Base-by-base conservation (phyloP, 2,797 vertebrate species). In the Knipowitschia caucasica region DNA sequence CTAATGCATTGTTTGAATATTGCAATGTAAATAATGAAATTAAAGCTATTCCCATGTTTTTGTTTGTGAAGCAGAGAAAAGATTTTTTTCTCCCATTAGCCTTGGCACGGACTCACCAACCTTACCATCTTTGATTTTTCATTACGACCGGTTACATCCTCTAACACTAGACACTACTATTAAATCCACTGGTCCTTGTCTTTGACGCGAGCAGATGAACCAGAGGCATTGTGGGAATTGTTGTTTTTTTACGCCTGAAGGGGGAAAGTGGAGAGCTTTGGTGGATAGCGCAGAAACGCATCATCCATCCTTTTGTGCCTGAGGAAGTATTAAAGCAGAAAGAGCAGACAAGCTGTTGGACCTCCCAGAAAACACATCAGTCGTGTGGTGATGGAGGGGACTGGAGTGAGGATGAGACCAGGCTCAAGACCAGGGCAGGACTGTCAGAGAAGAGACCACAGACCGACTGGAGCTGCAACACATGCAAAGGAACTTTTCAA, bases 211-310 rank as follows among this genome's bases (percentile, higher is more conserved):
- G 70, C n/a, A 45, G 60, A 62, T 68, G 46, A 52, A 59, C 66
- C 44, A 23, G 59, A 1, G 50, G 58, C 61, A 72, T 62, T 80
- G 26, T 56, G 71, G 75, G 70, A 71, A 68, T 53, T 67, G 53
- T 80, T 70, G 61, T 68, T 75, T 67, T 29, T 69, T 15, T 43
- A 43, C 5, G 30, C 74, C 59, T 71, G 8, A 0, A 62, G 74
- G 24, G 24, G 53, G 38, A 60, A 65, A 45, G 39, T 51, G 64
- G 58, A 67, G 61, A 50, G 34, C 25, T 59, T 25, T 51, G 53
- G 59, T 57, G 26, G 61, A 76, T 52, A 21, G 69, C 26, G 69
- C 52, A 57, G 36, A 60, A 53, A 62, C 51, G 63, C 44, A 10
- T 44, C 35, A 64, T 77, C 59, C 59, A 60, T 74, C 56, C 60